Conservation (phyloP, 2,888 invertebrate genomes). For the Acronicta aceris region DNA sequence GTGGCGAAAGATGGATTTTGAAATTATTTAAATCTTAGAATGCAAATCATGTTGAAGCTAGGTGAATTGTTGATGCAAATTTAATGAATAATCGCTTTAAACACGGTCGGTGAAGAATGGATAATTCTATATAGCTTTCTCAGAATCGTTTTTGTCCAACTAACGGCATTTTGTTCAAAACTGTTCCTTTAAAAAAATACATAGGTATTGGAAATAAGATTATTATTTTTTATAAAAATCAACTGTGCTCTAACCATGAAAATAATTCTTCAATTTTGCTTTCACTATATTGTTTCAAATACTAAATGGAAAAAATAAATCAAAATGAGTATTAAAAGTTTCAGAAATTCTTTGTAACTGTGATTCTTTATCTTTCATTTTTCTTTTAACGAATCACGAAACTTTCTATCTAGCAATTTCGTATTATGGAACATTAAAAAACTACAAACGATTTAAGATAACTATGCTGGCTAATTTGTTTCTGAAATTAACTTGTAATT, state of each 20-base stretch:
- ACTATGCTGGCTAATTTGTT: conserved; percentile 29
- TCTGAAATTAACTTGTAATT: conserved; percentile 47
- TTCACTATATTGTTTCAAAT: not conserved
- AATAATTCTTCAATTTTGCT: not conserved
- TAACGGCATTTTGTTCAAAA: not conserved
- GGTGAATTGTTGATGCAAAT: not conserved
- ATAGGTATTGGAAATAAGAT: not conserved
- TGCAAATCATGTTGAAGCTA: not conserved
- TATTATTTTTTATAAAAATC: not conserved
- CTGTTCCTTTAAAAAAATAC: not conserved
- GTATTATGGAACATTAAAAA: conserved; percentile 4
- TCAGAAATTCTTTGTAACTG: not conserved
- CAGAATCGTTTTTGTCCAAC: not conserved
- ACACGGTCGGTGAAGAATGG: not conserved
- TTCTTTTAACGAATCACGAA: not conserved
- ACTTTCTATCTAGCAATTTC: not conserved
- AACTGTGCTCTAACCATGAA: not conserved
- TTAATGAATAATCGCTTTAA: not conserved
- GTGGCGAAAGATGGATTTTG: conserved; percentile 9
- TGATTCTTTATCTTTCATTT: not conserved
- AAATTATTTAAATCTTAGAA: not conserved
- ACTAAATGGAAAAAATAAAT: not conserved
- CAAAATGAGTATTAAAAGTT: not conserved
- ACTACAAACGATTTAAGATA: conserved; percentile 25
- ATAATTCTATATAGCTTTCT: not conserved